phyloP scores from a whole-genome alignment of 2,113 vertebrate genomes.

The Cynopterus brachyotis region DNA sequence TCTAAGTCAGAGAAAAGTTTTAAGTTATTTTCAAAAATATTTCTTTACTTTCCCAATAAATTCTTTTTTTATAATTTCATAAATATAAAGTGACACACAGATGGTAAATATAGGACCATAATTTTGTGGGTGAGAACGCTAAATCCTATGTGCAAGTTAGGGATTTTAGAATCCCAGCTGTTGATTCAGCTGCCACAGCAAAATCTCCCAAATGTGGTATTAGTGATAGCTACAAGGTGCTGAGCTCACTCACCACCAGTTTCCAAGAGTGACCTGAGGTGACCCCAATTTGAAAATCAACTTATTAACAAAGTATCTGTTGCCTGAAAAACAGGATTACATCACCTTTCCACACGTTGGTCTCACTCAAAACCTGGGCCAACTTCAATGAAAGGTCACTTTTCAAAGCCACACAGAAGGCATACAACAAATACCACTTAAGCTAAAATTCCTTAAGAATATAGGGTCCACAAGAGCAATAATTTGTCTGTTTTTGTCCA shows the following conservation, averaged over 20 bases:
- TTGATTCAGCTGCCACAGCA: conserved; percentile 73
- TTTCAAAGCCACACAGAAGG: background rate
- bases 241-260: background rate
- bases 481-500: background rate
- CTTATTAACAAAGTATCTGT: background rate
- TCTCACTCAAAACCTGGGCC: background rate
- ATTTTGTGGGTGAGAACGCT: conserved; percentile 75
- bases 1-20: conserved; percentile 4
- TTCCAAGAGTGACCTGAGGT: conserved; percentile 39
- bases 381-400: background rate
- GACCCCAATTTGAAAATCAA: conserved; percentile 41
- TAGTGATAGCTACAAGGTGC: conserved; percentile 30
- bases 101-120: conserved; percentile 76
- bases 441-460: background rate
- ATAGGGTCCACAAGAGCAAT: background rate
- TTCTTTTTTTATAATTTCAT: conserved; percentile 71
- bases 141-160: conserved; percentile 70
- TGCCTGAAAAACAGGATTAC: background rate
- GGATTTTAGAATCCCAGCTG: conserved; percentile 75
- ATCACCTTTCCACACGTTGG: background rate
- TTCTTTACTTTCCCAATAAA: conserved; percentile 56
- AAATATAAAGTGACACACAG: conserved; percentile 76
- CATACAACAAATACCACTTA: background rate
- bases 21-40: conserved; percentile 52
- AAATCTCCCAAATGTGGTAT: conserved; percentile 54